These are phyloP conservation scores for Actinia tenebrosa DNA, from an alignment of 64 coral and sea anemone genomes.

Conservation along the genomic window DNA sequence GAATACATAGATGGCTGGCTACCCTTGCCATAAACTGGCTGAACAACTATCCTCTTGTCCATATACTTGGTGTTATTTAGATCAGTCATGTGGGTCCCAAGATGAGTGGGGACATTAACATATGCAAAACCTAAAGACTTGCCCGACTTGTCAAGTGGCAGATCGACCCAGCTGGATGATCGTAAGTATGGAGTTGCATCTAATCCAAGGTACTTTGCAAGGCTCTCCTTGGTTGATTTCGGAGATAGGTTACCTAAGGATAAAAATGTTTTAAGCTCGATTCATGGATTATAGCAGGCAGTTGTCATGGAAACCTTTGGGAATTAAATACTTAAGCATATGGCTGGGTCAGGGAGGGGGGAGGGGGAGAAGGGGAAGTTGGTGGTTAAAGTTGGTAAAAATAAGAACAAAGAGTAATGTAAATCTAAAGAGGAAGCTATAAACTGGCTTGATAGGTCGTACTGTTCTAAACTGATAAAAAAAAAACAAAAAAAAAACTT, in stretches of 20 bases:
- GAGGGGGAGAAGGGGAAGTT: too few species aligned
- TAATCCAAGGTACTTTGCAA: slow-evolving; percentile 66
- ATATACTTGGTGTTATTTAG: slow-evolving; percentile 73
- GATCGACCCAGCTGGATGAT: slow-evolving; percentile 80
- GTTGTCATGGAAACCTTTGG: too few species aligned
- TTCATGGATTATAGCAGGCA: too few species aligned
- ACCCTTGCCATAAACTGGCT: slow-evolving; percentile 49
- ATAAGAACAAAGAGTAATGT: too few species aligned
- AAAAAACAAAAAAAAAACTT: too few species aligned
- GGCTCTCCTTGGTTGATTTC: slow-evolving; percentile 71
- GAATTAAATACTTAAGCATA: too few species aligned
- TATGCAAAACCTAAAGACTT: slow-evolving; percentile 70
- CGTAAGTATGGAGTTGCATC: slow-evolving; percentile 82
- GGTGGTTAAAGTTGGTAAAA: too few species aligned
- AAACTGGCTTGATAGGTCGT: too few species aligned
- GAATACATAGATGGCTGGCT: slow-evolving; percentile 30
- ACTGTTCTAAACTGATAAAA: too few species aligned
- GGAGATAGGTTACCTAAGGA: slow-evolving; percentile 72
- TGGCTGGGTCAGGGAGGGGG: too few species aligned
- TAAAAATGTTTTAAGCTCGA: neutral
- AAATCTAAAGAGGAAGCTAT: too few species aligned
- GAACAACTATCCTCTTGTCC: slow-evolving; percentile 69
- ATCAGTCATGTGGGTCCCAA: slow-evolving; percentile 67
- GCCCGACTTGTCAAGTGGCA: slow-evolving; percentile 50
- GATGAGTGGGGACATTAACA: slow-evolving; percentile 68